Evolutionary conservation across 2,113 vertebrate species (phyloP).

Genomic region (Mustelus asterias): DNA sequence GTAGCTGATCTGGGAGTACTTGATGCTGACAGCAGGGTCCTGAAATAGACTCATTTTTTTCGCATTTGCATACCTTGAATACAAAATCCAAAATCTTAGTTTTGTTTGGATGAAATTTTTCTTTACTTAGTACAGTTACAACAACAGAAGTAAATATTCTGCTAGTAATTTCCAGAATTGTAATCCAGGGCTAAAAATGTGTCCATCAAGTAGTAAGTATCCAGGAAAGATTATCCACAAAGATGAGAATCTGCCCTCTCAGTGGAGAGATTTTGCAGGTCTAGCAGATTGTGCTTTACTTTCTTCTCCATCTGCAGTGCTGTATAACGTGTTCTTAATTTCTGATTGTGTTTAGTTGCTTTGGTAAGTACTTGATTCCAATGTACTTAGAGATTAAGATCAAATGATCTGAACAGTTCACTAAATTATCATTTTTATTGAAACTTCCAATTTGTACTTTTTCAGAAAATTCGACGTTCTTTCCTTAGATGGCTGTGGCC

Average conservation of each 20-base stretch:
- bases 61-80: background rate
- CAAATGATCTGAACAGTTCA: background rate
- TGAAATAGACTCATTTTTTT: background rate
- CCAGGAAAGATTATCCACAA: too few relatives aligned
- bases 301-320: too few relatives aligned
- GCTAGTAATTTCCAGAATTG: background rate
- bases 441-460: constrained; percentile 29
- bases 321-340: background rate
- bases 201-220: too few relatives aligned
- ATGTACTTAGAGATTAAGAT: constrained; percentile 7
- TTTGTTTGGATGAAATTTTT: background rate
- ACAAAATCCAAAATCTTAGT: background rate
- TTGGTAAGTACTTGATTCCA: background rate
- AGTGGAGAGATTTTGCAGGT: too few relatives aligned
- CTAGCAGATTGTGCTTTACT: too few relatives aligned
- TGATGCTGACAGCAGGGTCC: background rate
- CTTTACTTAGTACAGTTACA: background rate
- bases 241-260: too few relatives aligned
- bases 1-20: background rate
- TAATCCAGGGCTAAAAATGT: background rate
- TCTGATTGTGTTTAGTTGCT: background rate
- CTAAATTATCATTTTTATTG: background rate
- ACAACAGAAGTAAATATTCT: background rate
- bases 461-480: constrained; percentile 50
- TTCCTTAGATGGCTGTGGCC: constrained; percentile 63